These are phyloP conservation scores for Hypotaenidia okinawae DNA, from an alignment of 2,797 vertebrate genomes.

Conservation along the genomic window DNA sequence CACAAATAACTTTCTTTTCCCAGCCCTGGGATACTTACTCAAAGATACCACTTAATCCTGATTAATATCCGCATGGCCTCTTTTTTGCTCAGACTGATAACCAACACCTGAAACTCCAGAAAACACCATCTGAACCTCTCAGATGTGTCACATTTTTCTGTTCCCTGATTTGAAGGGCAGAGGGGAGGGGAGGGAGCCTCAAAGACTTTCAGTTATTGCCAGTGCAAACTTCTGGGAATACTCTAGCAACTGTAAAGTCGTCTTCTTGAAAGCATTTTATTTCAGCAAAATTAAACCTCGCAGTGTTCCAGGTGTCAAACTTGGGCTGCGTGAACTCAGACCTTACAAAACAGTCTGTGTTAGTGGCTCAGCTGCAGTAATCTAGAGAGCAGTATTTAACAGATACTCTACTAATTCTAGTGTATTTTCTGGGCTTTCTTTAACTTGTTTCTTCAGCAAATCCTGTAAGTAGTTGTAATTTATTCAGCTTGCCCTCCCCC, in stretches of 20 bases:
- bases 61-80: not conserved
- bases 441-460: not conserved
- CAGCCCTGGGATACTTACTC: not conserved
- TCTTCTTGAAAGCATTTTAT: not conserved
- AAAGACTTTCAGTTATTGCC: not conserved
- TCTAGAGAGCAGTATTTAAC: not conserved
- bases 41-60: not conserved
- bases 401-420: not conserved
- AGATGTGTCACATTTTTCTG: not conserved
- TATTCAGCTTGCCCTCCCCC: not conserved
- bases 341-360: not conserved
- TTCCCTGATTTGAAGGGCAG: slow-evolving; percentile 4
- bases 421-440: not conserved
- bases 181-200: not conserved
- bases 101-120: not conserved
- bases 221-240: not conserved
- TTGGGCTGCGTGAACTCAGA: not conserved
- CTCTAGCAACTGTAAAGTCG: not conserved
- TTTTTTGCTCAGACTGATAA: not conserved
- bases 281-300: not conserved
- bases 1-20: not conserved
- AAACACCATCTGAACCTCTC: not conserved
- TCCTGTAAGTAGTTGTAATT: not conserved
- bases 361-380: not conserved
- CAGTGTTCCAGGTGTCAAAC: not conserved